phyloP scores from a whole-genome alignment of 1,140 invertebrate species.

The Neodiprion virginianus region DNA sequence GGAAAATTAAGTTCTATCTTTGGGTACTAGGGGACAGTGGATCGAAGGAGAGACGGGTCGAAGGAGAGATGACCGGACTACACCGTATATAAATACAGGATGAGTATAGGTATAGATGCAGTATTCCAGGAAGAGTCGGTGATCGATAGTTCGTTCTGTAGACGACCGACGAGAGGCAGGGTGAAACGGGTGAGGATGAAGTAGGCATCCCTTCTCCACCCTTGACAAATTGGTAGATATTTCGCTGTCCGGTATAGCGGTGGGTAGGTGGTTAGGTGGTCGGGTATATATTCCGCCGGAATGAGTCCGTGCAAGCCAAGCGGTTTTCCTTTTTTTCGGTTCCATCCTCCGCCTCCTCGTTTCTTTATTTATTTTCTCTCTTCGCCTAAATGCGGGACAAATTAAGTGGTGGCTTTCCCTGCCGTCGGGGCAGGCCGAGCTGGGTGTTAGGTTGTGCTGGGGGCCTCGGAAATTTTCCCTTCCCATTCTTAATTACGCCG shows the following conservation, averaged over 20 bases:
- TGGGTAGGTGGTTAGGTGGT: background rate
- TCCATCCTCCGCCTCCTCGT: background rate
- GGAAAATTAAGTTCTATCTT: background rate
- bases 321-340: background rate
- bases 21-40: background rate
- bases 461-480: too few relatives aligned
- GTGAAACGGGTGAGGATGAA: background rate
- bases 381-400: background rate
- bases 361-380: background rate
- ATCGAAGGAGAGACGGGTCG: background rate
- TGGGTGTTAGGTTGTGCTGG: too few relatives aligned
- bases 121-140: background rate
- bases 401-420: slow-evolving; percentile 5
- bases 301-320: background rate
- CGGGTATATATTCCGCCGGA: background rate
- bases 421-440: background rate
- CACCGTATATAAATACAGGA: background rate
- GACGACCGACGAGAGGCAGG: background rate
- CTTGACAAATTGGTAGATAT: slow-evolving; percentile 7
- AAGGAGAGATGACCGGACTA: background rate
- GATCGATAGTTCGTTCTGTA: background rate
- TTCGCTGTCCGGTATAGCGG: slow-evolving; percentile 3
- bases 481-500: too few relatives aligned
- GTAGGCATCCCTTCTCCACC: background rate
- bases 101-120: background rate